Evolutionary conservation across 2,113 vertebrate species (phyloP), one percentile per base, ranked within the genome.

Genomic region (Sturnira hondurensis): DNA sequence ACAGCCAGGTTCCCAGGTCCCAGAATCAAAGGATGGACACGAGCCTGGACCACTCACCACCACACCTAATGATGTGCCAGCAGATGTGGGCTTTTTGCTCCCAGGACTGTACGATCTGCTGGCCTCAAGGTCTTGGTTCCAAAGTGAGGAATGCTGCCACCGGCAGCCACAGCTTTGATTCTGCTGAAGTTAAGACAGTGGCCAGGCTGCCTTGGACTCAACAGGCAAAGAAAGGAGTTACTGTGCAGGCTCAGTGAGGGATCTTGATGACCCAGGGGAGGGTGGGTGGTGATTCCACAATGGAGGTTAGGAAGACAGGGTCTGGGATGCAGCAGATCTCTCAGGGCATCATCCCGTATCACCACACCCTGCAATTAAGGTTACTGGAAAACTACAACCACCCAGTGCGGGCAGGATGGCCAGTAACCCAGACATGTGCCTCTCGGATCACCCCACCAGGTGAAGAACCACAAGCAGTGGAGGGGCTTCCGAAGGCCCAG

Each of bases 221-320:
- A 19, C 28, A 38, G 52, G 67, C 38, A 41, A 45, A n/a, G 28
- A 45, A 54, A 31, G 28, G 50, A 56, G 19, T 45, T 45, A 7
- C 28, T 47, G 0, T n/a, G 38, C 19, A 7, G 28, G 28, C 38
- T 43, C 4, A 11, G 56, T 10, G 16, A 33, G 0, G 12, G 58
- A 2, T 19, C 38, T 28, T 45, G 56, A 22, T 1, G 7, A 9
- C 38, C 28, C 33, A 1, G 3, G 38, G 56, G 28, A 82, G 20
- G 19, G 14, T 13, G 7, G 28, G 20, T 17, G 4, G 1, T 58
- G 13, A 2, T 33, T 65, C 4, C 19, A 9, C 20, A 31, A 1
- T 19, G 54, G 24, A 58, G 15, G 36, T 56, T 0, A 16, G 50
- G 50, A 78, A 56, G 50, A 26, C n/a, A 41, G 10, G 38, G 36